These are phyloP conservation scores for Peromyscus californicus DNA, from an alignment of 2,113 vertebrate species.

Conservation along the genomic window DNA sequence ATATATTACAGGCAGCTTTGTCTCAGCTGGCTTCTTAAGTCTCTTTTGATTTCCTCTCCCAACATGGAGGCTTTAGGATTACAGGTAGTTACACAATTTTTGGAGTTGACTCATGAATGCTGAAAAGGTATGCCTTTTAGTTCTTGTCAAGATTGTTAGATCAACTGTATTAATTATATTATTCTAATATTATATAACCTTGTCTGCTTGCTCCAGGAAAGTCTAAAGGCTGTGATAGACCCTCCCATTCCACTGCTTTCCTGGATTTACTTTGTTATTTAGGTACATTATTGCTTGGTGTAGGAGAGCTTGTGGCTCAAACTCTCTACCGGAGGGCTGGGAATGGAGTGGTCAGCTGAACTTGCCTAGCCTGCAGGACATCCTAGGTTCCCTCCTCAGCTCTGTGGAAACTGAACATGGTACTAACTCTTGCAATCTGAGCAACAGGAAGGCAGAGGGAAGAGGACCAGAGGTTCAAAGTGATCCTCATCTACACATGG, in stretches of 20 bases:
- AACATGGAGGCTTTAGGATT: not conserved
- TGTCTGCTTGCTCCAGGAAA: not conserved
- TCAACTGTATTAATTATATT: not conserved
- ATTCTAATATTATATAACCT: not conserved
- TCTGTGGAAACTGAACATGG: not conserved
- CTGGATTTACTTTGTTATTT: constrained; percentile 30
- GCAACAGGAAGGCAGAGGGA: not conserved
- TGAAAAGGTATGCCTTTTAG: not conserved
- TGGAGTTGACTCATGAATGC: not conserved
- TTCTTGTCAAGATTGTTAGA: constrained; percentile 18
- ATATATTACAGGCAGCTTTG: not conserved
- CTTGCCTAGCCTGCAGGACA: not conserved
- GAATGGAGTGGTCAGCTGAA: not conserved
- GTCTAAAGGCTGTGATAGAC: not conserved
- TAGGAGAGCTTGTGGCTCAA: not conserved
- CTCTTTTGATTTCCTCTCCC: not conserved
- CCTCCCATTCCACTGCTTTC: not conserved
- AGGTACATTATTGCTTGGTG: not conserved
- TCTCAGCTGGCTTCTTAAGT: not conserved
- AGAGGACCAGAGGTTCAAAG: not conserved
- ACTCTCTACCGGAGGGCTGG: not conserved
- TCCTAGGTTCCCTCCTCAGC: not conserved
- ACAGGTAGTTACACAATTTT: constrained; percentile 1
- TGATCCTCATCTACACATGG: not conserved
- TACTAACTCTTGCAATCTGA: not conserved